Conservation (phyloP, 2,888 invertebrate species). For the Rhingia rostrata region DNA sequence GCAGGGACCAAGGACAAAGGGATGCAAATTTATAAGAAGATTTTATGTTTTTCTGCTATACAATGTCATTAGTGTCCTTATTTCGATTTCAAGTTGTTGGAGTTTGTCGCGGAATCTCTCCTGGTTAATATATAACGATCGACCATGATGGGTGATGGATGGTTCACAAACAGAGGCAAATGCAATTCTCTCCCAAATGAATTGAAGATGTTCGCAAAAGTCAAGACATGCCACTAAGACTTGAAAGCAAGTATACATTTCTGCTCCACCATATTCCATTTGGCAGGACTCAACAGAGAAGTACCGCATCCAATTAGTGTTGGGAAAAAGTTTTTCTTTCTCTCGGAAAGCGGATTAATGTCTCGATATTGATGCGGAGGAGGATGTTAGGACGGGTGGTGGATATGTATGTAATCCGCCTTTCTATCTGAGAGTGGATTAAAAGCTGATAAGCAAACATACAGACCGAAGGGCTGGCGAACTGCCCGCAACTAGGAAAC, state of each 20-base stretch:
- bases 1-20: conserved; percentile 40
- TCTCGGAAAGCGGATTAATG: conserved; percentile 69
- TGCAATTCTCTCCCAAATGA: conserved; percentile 58
- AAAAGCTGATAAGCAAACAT: conserved; percentile 36
- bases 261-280: neutral
- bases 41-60: conserved; percentile 52
- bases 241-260: conserved; percentile 23
- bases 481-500: conserved; percentile 27
- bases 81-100: conserved; percentile 66
- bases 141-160: conserved; percentile 19
- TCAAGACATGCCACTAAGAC: conserved; percentile 41
- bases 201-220: conserved; percentile 47
- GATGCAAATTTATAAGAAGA: conserved; percentile 71
- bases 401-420: conserved; percentile 54
- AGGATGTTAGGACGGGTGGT: conserved; percentile 27
- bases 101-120: conserved; percentile 57
- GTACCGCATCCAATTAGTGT: conserved; percentile 71
- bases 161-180: conserved; percentile 26
- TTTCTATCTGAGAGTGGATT: conserved; percentile 48
- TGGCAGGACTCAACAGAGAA: conserved; percentile 30
- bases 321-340: conserved; percentile 48
- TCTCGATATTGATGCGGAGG: conserved; percentile 57
- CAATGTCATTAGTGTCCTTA: conserved; percentile 72
- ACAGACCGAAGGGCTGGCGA: neutral
- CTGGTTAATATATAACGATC: conserved; percentile 3